Conservation (phyloP, 2,888 invertebrate genomes). For the Eristalinus sepulchralis region DNA sequence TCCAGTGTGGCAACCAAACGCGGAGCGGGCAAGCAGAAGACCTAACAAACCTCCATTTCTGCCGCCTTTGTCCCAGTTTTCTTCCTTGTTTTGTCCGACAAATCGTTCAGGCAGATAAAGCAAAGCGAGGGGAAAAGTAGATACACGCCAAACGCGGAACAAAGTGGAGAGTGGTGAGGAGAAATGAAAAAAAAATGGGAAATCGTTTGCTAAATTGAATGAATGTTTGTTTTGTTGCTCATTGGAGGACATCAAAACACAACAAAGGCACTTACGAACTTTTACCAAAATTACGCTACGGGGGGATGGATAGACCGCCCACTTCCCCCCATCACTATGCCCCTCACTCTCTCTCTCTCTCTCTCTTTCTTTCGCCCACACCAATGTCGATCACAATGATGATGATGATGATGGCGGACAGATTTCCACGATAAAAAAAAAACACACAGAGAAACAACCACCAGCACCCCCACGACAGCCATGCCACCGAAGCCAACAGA, state of each 20-base stretch:
- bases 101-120: slow-evolving; percentile 25
- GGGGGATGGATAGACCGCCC: slow-evolving; percentile 31
- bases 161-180: not conserved
- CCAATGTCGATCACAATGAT: slow-evolving; percentile 42
- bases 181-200: slow-evolving; percentile 32
- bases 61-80: slow-evolving; percentile 6
- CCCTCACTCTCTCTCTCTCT: not conserved
- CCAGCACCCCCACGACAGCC: not conserved
- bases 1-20: not conserved
- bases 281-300: slow-evolving; percentile 67
- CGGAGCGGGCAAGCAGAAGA: not conserved
- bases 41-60: slow-evolving; percentile 32
- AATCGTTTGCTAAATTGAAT: slow-evolving; percentile 68
- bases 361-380: not conserved
- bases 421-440: slow-evolving; percentile 66
- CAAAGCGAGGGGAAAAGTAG: not conserved
- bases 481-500: slow-evolving; percentile 6
- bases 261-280: slow-evolving; percentile 68
- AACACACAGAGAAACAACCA: slow-evolving; percentile 1
- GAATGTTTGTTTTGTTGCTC: slow-evolving; percentile 69
- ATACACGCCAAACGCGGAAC: not conserved
- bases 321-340: not conserved
- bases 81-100: slow-evolving; percentile 23
- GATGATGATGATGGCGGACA: slow-evolving; percentile 71
- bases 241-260: slow-evolving; percentile 64